Evolutionary conservation across 2,888 invertebrate genomes (phyloP).

Genomic region (Chirona hameri): DNA sequence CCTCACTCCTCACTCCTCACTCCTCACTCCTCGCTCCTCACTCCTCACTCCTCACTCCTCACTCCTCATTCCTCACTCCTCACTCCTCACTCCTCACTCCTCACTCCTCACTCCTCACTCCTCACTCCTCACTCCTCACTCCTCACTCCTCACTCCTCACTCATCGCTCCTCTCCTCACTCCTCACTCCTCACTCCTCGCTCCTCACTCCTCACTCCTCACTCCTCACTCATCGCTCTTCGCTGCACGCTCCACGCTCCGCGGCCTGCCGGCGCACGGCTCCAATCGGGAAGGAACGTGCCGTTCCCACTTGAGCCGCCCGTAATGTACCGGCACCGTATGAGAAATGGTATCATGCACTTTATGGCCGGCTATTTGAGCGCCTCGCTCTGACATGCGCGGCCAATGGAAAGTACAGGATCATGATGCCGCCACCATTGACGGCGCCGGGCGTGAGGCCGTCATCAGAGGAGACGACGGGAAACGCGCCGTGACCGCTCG

Average conservation of each 20-base stretch:
- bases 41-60: too few relatives aligned
- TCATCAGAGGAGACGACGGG: neutral
- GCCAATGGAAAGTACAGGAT: conserved; percentile 1
- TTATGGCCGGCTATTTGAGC: neutral
- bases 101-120: too few relatives aligned
- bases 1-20: too few relatives aligned
- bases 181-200: neutral
- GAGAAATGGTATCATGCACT: conserved; percentile 2
- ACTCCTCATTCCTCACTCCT: too few relatives aligned
- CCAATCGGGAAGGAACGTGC: neutral
- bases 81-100: too few relatives aligned
- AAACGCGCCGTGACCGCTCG: neutral
- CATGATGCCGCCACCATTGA: neutral
- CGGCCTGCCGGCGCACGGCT: neutral
- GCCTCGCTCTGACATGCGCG: conserved; percentile 3
- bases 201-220: neutral
- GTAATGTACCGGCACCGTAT: neutral
- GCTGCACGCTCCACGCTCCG: neutral
- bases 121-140: too few relatives aligned
- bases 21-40: too few relatives aligned
- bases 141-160: too few relatives aligned
- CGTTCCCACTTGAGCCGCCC: neutral
- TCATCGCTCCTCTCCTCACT: too few relatives aligned
- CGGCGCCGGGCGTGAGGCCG: neutral
- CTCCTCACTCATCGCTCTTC: neutral